These are phyloP conservation scores for Botia kubotai DNA, from an alignment of 2,797 vertebrate species.

Conservation along the genomic window DNA sequence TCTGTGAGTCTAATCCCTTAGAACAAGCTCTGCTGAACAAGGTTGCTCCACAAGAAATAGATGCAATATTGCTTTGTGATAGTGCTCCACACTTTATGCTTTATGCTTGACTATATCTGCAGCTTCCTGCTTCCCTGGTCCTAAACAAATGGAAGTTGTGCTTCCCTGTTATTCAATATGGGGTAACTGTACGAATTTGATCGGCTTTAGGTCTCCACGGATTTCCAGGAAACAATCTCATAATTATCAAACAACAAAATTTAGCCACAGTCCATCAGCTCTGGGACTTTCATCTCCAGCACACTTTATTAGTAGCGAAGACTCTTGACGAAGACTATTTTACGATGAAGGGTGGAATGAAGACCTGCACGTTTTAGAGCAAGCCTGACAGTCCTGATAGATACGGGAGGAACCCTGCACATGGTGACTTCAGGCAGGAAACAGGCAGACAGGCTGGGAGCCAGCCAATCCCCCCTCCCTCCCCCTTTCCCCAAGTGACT, in stretches of 20 bases:
- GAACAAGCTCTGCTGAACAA: conserved; percentile 16
- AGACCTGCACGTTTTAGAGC: conserved; percentile 41
- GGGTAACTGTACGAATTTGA: background rate
- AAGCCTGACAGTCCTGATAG: conserved; percentile 41
- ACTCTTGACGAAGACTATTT: conserved; percentile 34
- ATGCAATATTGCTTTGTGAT: conserved; percentile 6
- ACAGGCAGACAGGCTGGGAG: conserved; percentile 13
- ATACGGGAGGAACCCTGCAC: conserved; percentile 24
- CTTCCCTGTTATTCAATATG: background rate
- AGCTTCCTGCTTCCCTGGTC: background rate
- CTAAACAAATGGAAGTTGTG: background rate
- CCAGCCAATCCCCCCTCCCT: conserved; percentile 22
- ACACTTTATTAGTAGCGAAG: conserved; percentile 51
- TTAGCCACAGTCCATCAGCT: background rate
- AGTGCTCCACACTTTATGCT: background rate
- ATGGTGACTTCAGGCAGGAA: conserved; percentile 23
- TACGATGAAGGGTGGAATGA: conserved; percentile 37
- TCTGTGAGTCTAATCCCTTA: conserved; percentile 14
- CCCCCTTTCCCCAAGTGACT: background rate
- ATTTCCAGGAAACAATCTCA: background rate
- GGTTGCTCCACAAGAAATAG: conserved; percentile 16
- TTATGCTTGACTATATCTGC: background rate
- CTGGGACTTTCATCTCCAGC: conserved; percentile 22
- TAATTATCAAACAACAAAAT: conserved; percentile 6
- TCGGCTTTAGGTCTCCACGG: background rate